Percentiles rank a stretch among this genome's conserved stretches.
These are phyloP conservation scores for Meloe dianella DNA, from an alignment of 2,888 invertebrate species.

Conservation along the genomic window DNA sequence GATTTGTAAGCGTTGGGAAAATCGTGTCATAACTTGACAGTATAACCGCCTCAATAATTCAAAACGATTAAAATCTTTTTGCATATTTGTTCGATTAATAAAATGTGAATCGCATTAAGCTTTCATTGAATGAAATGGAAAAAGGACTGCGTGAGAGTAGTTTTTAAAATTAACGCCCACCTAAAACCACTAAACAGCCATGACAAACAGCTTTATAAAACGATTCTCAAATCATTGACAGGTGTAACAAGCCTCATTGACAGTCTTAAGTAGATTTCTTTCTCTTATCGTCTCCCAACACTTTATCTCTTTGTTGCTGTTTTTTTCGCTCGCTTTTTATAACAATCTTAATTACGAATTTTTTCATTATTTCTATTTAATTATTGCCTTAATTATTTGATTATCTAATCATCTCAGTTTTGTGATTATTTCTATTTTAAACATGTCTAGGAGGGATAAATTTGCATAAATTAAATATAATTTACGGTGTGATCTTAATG, in stretches of 20 bases:
- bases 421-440: not conserved
- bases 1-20: not conserved
- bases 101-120: slow-evolving; percentile 31
- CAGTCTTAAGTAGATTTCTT: slow-evolving; percentile 24
- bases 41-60: slow-evolving; percentile 7
- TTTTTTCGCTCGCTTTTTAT: no score
- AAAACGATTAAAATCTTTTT: slow-evolving; percentile 11
- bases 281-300: no score
- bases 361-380: not conserved
- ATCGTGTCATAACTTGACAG: not conserved
- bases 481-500: slow-evolving; percentile 11
- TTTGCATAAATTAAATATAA: slow-evolving; percentile 30
- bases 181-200: slow-evolving; percentile 37
- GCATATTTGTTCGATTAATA: slow-evolving; percentile 24
- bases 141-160: slow-evolving; percentile 13
- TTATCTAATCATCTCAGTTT: no score
- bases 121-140: slow-evolving; percentile 17
- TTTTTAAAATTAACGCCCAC: slow-evolving; percentile 36
- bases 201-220: slow-evolving; percentile 46
- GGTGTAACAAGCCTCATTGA: slow-evolving; percentile 46
- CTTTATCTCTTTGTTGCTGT: no score
- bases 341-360: no score
- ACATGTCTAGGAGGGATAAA: slow-evolving; percentile 5
- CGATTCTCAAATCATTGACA: slow-evolving; percentile 40
- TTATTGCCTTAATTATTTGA: no score